phyloP scores from a whole-genome alignment of 1,140 invertebrate genomes.

The Caenorhabditis briggsae region DNA sequence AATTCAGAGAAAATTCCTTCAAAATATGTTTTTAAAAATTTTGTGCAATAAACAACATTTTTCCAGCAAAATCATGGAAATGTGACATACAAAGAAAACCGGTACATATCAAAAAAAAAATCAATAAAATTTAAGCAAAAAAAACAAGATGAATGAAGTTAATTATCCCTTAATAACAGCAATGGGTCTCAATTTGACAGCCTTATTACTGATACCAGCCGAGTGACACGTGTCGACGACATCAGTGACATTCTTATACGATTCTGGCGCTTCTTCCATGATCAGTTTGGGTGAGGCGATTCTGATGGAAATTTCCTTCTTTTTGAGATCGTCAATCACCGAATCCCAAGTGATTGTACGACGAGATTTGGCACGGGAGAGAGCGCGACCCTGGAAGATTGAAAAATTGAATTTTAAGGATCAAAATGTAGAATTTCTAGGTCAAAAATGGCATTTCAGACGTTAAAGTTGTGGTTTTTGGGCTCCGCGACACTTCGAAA shows the following conservation, averaged over 20 bases:
- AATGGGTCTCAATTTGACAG: constrained; percentile 95
- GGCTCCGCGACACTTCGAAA: too few relatives aligned
- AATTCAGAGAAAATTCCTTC: too few relatives aligned
- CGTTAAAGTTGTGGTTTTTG: background rate
- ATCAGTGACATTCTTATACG: constrained; percentile 99
- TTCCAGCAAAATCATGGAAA: too few relatives aligned
- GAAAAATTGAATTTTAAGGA: background rate
- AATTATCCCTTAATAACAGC: constrained; percentile 96
- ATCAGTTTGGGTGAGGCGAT: constrained; percentile 98
- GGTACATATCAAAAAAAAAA: constrained; percentile 2
- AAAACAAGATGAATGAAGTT: background rate
- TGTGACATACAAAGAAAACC: too few relatives aligned
- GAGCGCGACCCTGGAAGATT: constrained; percentile 89
- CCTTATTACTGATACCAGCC: constrained; percentile 96
- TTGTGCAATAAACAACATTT: too few relatives aligned
- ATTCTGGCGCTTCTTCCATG: constrained; percentile 97
- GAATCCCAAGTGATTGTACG: constrained; percentile 93
- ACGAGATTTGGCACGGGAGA: constrained; percentile 96
- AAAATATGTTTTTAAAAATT: too few relatives aligned
- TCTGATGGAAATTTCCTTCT: constrained; percentile 94
- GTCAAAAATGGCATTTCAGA: background rate
- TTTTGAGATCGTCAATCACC: constrained; percentile 88
- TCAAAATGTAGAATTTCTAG: too few relatives aligned
- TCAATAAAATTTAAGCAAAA: background rate
- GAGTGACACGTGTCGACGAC: constrained; percentile 98